phyloP scores from a whole-genome alignment of 92 coral and sea anemone species.

The Bergia puertoricense region DNA sequence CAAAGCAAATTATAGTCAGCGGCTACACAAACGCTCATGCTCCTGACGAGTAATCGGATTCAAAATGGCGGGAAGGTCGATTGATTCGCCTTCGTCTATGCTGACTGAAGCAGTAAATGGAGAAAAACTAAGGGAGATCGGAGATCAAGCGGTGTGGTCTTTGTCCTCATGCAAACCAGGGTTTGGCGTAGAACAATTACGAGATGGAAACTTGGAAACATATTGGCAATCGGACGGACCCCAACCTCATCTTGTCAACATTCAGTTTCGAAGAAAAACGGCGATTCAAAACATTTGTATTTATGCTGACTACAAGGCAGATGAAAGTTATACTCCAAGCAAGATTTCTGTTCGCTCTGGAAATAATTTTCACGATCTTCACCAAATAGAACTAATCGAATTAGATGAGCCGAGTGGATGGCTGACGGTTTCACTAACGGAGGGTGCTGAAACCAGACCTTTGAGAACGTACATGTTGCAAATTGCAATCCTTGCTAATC shows the following conservation, averaged over 20 bases:
- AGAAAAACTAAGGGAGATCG: constrained; percentile 90
- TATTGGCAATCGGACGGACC: constrained; percentile 99
- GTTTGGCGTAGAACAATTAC: constrained; percentile 93
- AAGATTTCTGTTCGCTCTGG: constrained; percentile 95
- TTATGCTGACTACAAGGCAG: constrained; percentile 95
- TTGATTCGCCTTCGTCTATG: constrained; percentile 50
- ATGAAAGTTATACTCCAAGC: constrained; percentile 99
- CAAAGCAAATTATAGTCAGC: constrained; percentile 15
- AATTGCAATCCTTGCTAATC: constrained; percentile 89
- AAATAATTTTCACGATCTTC: constrained; percentile 90
- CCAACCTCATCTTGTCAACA: constrained; percentile 94
- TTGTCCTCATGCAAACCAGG: constrained; percentile 99
- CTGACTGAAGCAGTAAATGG: constrained; percentile 74
- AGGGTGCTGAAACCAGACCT: constrained; percentile 69
- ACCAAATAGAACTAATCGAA: constrained; percentile 90
- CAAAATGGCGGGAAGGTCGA: constrained; percentile 90
- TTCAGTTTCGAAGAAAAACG: constrained; percentile 94
- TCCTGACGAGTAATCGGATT: constrained; percentile 19
- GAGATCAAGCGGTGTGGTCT: constrained; percentile 99
- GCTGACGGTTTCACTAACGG: constrained; percentile 78
- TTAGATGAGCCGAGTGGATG: constrained; percentile 95
- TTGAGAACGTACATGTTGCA: constrained; percentile 93
- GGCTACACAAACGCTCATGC: constrained; percentile 50
- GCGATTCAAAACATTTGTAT: constrained; percentile 88
- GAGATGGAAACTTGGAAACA: constrained; percentile 95